Evolutionary conservation across 2,113 vertebrate species (phyloP).

Genomic region (Gallinago media): DNA sequence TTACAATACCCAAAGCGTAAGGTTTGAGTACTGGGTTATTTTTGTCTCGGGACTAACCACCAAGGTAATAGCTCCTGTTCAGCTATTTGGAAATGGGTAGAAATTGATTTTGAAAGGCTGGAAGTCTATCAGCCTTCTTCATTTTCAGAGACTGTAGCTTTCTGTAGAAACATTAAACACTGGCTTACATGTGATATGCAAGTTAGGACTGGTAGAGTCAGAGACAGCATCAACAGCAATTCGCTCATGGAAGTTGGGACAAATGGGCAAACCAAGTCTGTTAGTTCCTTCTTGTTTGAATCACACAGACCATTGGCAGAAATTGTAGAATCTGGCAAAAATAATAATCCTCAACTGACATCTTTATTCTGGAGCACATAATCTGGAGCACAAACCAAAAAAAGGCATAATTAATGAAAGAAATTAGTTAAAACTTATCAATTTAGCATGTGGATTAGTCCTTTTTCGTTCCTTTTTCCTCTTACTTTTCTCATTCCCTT

Average conservation of each 20-base stretch:
- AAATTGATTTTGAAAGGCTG: background rate
- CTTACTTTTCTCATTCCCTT: background rate
- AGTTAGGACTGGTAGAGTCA: background rate
- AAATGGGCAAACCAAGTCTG: background rate
- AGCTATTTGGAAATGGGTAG: background rate
- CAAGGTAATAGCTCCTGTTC: background rate
- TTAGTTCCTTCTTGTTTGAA: background rate
- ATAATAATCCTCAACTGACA: background rate
- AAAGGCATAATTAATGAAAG: background rate
- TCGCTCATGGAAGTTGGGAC: background rate
- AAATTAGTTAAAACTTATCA: background rate
- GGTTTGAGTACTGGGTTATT: background rate
- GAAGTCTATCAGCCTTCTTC: background rate
- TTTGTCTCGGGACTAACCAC: background rate
- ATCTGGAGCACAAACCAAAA: background rate
- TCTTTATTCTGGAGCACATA: background rate
- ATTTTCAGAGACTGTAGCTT: background rate
- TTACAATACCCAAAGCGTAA: background rate
- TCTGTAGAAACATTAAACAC: background rate
- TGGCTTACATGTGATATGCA: background rate
- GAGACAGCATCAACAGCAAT: background rate
- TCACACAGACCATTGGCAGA: background rate
- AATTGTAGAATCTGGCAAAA: background rate
- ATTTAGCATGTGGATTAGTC: background rate
- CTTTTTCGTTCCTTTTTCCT: background rate